Base-by-base conservation (phyloP, 2,797 vertebrate genomes). In the Dromococcyx pavoninus region DNA sequence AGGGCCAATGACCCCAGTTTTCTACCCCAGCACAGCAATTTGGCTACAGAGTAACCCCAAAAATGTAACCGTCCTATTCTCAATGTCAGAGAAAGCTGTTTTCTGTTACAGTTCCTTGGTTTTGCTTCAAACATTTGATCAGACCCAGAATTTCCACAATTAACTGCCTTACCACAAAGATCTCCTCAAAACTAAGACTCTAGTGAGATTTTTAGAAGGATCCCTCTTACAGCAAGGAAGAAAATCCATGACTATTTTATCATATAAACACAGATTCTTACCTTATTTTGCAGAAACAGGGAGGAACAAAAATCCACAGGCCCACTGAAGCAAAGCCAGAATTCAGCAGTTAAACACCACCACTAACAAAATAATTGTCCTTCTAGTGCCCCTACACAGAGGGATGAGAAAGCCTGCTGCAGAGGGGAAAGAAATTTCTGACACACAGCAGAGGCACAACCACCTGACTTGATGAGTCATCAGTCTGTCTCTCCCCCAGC, bases 381-480 rank as follows among this genome's bases (percentile, higher is more conserved):
- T 96, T 94, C 91, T 10, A 41, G 71, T 86, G 93, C 60, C 86
- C 88, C 91, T 84, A 7, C 44, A 85, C 62, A 74, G 90, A 92
- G 46, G 81, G 96, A 93, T 89, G 87, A 93, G 89, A 87, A 89
- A 94, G 89, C 60, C 78, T 96, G 91, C 96, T 96, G 96, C 96
- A 95, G 93, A 92, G 82, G 79, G 93, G 94, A 80, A 94, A 82
- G 91, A 88, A 65, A 96, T 96, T 89, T 71, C 88, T 67, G 94
- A 51, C 96, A 96, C 93, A 93, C 95, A 95, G 96, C 94, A 92
- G 94, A 96, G 95, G 85, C 95, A 96, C 5, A 92, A 72, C 95
- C 97, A 96, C 89, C 97, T 97, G 97, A 97, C 94, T 90, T 75
- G 93, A 92, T 97, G 97, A 97, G 67, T 97, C 96, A 97, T 92